Evolutionary conservation across 2,888 invertebrate genomes (phyloP), one percentile per base, ranked within the genome.

Genomic region (Amblyteles armatorius): DNA sequence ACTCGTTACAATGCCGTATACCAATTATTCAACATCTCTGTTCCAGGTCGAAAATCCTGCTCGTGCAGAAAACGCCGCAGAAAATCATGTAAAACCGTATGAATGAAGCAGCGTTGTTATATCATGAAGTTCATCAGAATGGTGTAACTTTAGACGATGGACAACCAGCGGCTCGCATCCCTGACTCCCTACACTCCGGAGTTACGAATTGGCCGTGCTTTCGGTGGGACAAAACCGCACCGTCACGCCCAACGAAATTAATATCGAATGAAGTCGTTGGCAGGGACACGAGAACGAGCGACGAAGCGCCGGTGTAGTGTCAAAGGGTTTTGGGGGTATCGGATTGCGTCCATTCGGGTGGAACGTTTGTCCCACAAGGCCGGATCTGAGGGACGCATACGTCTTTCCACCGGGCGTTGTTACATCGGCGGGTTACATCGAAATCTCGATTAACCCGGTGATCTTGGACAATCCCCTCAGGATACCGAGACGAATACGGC

Each of bases 401-500:
- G 5, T 33, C 33, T 33, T 33, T 33, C 33, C 33, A 33, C 33
- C 33, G 0, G 6, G 60, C 65, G 26, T 67, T 72, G 57, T 82
- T 73, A 29, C 29, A 29, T 3, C 1, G 29, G 29, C 29, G 3
- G 29, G 29, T 29, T 29, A 68, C 40, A 63, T 60, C 50, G 44
- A 55, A 26, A 76, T 81, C 82, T 76, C 74, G 55, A 77, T 84
- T 82, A 79, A 83, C 76, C 48, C 33, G 67, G 69, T 79, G 33
- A 72, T 79, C 84, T 72, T 73, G 52, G 60, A 52, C 76, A 85
- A 84, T 83, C 77, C 76, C 77, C 73, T 57, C 16, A 44, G 78
- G 86, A 81, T 77, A 68, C 78, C 72, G 26, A 82, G 80, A 79
- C 82, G 82, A 88, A 44, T 89, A 85, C 87, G 65, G 40, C 76